Evolutionary conservation across 2,888 invertebrate species (phyloP), one percentile per base, ranked within the genome.

Genomic region (Dynastes hyllus): DNA sequence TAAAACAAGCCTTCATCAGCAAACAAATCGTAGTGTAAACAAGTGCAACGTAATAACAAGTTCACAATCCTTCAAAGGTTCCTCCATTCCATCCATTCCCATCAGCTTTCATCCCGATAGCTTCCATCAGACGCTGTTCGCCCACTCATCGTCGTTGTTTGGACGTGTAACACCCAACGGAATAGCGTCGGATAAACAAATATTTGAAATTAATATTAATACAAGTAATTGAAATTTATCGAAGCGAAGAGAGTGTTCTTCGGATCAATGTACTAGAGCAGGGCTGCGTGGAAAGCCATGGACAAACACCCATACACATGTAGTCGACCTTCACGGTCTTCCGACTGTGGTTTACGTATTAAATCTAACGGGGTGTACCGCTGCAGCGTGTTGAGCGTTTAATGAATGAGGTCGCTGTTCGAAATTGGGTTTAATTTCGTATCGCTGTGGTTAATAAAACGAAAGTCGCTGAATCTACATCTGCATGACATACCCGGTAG

Each of bases 201-300:
- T 63, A 63, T 63, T 63, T 63, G 63, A 63, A 29, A 63, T 63
- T 63, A 63, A 63, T 63, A 63, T 63, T 63, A 63, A 63, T 63
- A 29, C 63, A 32, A 63, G 32, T 29, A 63, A 29, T 63, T 63
- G 63, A 63, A 63, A 63, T 63, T 63, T 63, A 63, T 63, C 29
- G 32, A 27, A 63, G 32, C 63, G 63, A 4, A 63, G 63, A 37
- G 37, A 45, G 45, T 45, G 45, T 8, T 45, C 11, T 11, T 45
- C 45, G 45, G 11, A 11, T 13, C 29, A 6, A 29, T 29, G 63
- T 29, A 29, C 4, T 2, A 1, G 29, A 6, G 13, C 32, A 27
- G 8, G 13, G 32, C 2, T 29, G 13, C 6, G 5, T 4, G 8
- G 22, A 27, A 63, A 63, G 29, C 2, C 9, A 29, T 1, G 63